A percentile compares a stretch with the other conserved stretches of the same genome.
Conservation (phyloP, 1,140 invertebrate genomes). For the Drosophila mayri region DNA sequence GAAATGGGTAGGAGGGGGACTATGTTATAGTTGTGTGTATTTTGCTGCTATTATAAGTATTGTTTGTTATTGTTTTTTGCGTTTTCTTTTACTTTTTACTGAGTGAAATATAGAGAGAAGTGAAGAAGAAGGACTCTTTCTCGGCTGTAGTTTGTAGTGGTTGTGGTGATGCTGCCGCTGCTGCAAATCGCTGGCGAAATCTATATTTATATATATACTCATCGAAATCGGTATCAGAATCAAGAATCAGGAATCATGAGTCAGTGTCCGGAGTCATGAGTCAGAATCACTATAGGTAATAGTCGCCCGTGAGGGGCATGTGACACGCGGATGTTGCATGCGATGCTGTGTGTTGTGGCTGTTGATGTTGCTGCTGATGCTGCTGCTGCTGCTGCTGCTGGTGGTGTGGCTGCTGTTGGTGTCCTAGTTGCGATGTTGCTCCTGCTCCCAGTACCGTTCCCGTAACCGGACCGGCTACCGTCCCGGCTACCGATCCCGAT, state of each 20-base stretch:
- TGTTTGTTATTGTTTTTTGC: constrained; percentile 20
- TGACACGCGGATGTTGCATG: constrained; percentile 38
- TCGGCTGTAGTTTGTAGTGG: constrained; percentile 24
- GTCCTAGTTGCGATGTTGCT: constrained; percentile 11
- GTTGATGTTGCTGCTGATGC: not conserved
- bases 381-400: constrained; percentile 8
- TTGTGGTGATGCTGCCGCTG: constrained; percentile 29
- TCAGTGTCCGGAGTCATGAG: constrained; percentile 19
- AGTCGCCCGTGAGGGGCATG: constrained; percentile 64
- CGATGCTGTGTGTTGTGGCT: constrained; percentile 20
- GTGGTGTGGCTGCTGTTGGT: not conserved
- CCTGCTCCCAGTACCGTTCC: constrained; percentile 1
- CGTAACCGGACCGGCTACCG: not conserved
- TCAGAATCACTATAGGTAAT: constrained; percentile 68
- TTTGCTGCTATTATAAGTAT: constrained; percentile 44
- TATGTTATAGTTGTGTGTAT: constrained; percentile 42
- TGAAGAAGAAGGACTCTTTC: constrained; percentile 35
- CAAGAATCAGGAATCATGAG: constrained; percentile 35
- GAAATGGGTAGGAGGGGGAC: not conserved
- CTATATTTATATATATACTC: constrained; percentile 25
- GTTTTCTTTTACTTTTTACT: constrained; percentile 31
- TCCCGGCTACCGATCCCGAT: not conserved
- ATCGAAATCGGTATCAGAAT: constrained; percentile 12
- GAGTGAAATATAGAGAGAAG: constrained; percentile 47
- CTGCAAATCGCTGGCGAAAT: constrained; percentile 31